phyloP scores from a whole-genome alignment of 2,113 vertebrate species.

The Carlito syrichta region DNA sequence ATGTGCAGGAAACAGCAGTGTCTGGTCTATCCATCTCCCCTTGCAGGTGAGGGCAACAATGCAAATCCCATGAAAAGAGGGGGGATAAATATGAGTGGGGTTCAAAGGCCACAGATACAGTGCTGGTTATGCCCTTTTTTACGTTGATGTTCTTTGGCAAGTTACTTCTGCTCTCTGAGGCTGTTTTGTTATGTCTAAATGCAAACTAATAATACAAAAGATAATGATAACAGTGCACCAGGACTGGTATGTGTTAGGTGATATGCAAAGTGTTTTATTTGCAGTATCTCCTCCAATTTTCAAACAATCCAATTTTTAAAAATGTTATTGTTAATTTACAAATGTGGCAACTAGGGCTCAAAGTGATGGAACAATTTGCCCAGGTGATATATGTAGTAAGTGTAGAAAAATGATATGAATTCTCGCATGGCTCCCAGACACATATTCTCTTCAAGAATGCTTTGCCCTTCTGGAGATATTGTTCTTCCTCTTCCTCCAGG shows the following conservation, averaged over 20 bases:
- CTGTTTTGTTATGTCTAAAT: background rate
- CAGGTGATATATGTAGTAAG: rapidly evolving
- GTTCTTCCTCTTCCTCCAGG: background rate
- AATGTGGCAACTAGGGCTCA: background rate
- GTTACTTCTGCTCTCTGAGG: background rate
- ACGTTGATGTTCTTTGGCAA: background rate
- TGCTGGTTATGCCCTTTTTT: background rate
- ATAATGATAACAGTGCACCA: background rate
- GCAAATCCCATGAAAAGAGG: rapidly evolving
- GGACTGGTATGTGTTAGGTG: background rate
- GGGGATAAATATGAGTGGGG: rapidly evolving
- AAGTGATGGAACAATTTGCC: background rate
- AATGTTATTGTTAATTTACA: background rate
- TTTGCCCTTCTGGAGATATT: background rate
- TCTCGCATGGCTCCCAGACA: background rate
- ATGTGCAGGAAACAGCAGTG: background rate
- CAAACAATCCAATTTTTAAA: background rate
- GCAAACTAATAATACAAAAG: background rate
- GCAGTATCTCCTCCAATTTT: background rate
- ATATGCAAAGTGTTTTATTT: background rate
- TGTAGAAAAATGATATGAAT: background rate
- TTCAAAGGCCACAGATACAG: rapidly evolving
- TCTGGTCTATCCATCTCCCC: rapidly evolving
- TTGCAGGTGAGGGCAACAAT: no score
- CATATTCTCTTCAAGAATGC: background rate